A percentile compares a stretch with the other conserved stretches of the same genome.
Conservation (phyloP, 2,888 invertebrate species). For the Heliconius ismenius region DNA sequence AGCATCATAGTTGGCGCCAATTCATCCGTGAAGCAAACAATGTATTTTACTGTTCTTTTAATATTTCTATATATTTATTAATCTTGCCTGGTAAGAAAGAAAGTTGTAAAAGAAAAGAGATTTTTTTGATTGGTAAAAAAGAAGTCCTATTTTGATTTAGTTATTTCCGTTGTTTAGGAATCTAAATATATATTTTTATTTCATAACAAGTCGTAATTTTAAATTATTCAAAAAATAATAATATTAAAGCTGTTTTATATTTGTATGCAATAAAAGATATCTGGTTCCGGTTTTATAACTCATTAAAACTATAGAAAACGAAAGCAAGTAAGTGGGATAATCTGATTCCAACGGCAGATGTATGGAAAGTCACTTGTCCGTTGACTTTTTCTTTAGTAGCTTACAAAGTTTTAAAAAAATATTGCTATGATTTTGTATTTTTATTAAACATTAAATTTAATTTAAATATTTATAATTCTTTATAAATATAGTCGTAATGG, state of each 20-base stretch:
- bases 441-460: no score
- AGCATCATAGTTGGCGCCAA: constrained; percentile 52
- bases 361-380: constrained; percentile 30
- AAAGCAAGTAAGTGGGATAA: constrained; percentile 27
- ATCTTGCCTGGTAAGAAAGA: neutral
- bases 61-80: neutral
- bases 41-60: neutral
- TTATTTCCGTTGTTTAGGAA: neutral
- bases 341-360: constrained; percentile 32
- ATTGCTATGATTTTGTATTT: constrained; percentile 21
- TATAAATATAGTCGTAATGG: no score
- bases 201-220: constrained; percentile 22
- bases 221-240: constrained; percentile 15
- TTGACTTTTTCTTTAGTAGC: constrained; percentile 21
- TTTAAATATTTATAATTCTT: no score
- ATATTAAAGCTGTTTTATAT: constrained; percentile 21
- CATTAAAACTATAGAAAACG: constrained; percentile 30
- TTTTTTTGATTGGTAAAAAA: neutral
- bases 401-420: constrained; percentile 20
- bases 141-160: neutral
- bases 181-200: neutral
- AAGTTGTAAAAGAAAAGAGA: neutral
- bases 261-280: constrained; percentile 27
- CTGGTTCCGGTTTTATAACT: constrained; percentile 26
- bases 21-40: constrained; percentile 31